These are phyloP conservation scores for Hylyphantes graminicola DNA, from an alignment of 1,140 invertebrate species.

Conservation along the genomic window DNA sequence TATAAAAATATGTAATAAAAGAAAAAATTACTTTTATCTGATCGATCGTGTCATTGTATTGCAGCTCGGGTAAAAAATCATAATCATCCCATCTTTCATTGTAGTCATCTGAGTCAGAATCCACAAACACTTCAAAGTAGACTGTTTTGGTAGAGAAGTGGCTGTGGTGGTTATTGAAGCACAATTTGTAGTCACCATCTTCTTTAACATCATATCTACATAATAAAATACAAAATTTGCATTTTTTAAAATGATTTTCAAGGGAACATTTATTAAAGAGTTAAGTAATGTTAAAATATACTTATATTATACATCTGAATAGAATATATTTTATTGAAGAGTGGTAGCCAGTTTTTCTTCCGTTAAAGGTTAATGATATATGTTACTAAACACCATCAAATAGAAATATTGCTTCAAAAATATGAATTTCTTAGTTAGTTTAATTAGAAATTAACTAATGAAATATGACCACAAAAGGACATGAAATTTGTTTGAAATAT, in stretches of 20 bases:
- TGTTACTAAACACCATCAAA: no score
- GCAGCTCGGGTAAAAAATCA: slow-evolving; percentile 60
- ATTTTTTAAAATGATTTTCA: background rate
- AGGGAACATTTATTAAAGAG: background rate
- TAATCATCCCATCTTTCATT: slow-evolving; percentile 68
- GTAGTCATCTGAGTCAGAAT: slow-evolving; percentile 71
- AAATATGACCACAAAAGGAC: no score
- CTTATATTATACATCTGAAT: no score
- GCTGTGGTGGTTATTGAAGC: slow-evolving; percentile 86
- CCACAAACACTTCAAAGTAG: slow-evolving; percentile 82
- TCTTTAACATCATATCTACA: slow-evolving; percentile 66
- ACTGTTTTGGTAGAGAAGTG: slow-evolving; percentile 82
- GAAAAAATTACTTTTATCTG: slow-evolving; percentile 59
- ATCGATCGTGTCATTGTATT: slow-evolving; percentile 61
- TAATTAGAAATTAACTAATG: no score
- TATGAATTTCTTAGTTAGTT: no score
- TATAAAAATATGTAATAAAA: background rate
- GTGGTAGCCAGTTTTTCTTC: no score
- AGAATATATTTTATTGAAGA: no score
- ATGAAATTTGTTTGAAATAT: no score
- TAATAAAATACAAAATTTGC: slow-evolving; percentile 3
- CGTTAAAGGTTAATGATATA: no score
- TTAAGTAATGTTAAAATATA: no score
- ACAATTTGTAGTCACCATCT: slow-evolving; percentile 81
- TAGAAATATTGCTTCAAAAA: no score